Percentiles rank a stretch among this genome's conserved stretches.
These are phyloP conservation scores for Tokudaia muenninki DNA, from an alignment of 2,797 vertebrate species.

Conservation along the genomic window DNA sequence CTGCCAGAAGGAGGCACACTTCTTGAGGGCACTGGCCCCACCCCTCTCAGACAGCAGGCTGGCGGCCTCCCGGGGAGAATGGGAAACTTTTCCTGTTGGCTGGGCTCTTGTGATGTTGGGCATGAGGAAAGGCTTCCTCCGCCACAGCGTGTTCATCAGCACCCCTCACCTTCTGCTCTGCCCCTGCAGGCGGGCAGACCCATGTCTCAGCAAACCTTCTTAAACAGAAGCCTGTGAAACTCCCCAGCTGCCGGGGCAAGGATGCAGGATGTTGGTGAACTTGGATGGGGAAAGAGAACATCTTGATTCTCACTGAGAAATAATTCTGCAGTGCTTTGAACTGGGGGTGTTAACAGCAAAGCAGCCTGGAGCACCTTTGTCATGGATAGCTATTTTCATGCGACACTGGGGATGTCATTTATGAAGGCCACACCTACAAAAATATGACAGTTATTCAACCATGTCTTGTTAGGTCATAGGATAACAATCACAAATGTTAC, in stretches of 20 bases:
- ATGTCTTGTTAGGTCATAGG: neutral
- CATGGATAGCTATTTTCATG: neutral
- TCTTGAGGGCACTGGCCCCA: slow-evolving; percentile 72
- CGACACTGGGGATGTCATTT: neutral
- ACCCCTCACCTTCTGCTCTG: accelerated
- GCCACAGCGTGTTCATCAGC: neutral
- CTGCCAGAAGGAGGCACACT: slow-evolving; percentile 85
- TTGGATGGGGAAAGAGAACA: neutral
- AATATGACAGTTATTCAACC: neutral
- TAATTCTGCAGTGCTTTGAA: neutral
- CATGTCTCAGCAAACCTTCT: neutral
- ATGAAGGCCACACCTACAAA: neutral
- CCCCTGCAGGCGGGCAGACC: neutral
- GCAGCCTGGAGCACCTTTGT: neutral
- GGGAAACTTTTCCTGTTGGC: slow-evolving; percentile 37
- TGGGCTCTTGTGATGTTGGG: neutral
- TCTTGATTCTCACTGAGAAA: slow-evolving; percentile 23
- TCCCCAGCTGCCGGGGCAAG: neutral
- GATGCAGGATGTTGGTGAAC: neutral
- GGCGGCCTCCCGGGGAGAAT: neutral
- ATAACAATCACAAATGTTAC: neutral
- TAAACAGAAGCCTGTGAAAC: neutral
- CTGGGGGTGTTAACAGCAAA: neutral
- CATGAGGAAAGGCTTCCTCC: neutral
- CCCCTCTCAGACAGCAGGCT: slow-evolving; percentile 78